These are phyloP conservation scores for Cichladusa arquata DNA, from an alignment of 2,113 vertebrate species.

Conservation along the genomic window DNA sequence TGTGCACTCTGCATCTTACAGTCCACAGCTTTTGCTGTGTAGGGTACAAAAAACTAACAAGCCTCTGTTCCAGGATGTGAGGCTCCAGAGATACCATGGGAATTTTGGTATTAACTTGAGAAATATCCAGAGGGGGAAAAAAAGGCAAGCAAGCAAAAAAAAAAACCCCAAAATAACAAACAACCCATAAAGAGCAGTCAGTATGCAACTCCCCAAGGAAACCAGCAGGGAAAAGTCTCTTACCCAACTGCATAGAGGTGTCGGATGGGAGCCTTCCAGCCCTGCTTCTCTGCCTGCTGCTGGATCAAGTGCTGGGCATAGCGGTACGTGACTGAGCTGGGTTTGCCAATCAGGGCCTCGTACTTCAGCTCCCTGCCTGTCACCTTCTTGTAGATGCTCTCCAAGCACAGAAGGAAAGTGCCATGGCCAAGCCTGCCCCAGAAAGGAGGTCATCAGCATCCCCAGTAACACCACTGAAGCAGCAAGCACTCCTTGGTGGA, in stretches of 20 bases:
- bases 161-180: neutral
- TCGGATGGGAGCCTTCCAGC: conserved; percentile 83
- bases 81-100: neutral
- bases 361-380: conserved; percentile 89
- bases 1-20: neutral
- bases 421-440: conserved; percentile 90
- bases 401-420: conserved; percentile 91
- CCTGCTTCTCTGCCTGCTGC: conserved; percentile 81
- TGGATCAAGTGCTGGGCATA: conserved; percentile 85
- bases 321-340: conserved; percentile 89
- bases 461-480: conserved; percentile 25
- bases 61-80: neutral
- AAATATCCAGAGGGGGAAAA: neutral
- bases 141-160: neutral
- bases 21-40: neutral
- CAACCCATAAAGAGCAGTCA: neutral
- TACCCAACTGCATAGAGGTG: conserved; percentile 93
- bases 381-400: conserved; percentile 90
- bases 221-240: conserved; percentile 1
- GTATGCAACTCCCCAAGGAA: neutral
- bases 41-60: neutral
- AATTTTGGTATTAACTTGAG: neutral
- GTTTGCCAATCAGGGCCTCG: conserved; percentile 90
- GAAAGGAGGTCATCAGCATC: neutral
- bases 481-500: neutral